Conservation (phyloP, 2,113 vertebrate genomes). For the Psephotus haematonotus region DNA sequence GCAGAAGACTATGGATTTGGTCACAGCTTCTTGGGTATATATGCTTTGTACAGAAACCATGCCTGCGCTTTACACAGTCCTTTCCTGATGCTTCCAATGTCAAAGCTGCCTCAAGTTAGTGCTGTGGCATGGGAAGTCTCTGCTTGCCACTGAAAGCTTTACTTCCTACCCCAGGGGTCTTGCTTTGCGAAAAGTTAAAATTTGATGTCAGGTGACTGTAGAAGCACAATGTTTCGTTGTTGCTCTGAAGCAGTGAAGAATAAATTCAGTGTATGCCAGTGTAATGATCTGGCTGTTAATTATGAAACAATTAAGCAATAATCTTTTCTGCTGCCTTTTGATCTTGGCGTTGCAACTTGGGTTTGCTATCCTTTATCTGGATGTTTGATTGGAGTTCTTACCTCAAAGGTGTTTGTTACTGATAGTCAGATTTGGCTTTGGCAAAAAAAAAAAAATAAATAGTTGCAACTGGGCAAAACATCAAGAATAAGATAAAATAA, state of each 20-base stretch:
- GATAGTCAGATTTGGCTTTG: not conserved
- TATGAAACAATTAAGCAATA: not conserved
- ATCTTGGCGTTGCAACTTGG: not conserved
- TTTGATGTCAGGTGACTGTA: not conserved
- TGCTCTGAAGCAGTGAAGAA: not conserved
- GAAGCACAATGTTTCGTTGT: not conserved
- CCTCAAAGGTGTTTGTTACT: not conserved
- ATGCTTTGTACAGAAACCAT: not conserved
- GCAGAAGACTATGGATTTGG: not conserved
- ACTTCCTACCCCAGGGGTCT: not conserved
- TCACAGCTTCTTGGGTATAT: not conserved
- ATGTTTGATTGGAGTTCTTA: not conserved
- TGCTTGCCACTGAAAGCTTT: not conserved
- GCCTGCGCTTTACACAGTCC: not conserved
- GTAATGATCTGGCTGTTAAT: not conserved
- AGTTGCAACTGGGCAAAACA: not conserved
- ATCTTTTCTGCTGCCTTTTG: not conserved
- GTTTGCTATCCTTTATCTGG: not conserved
- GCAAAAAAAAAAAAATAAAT: not conserved
- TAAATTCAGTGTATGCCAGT: not conserved
- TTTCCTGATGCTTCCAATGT: not conserved
- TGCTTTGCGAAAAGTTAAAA: not conserved
- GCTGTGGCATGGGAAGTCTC: not conserved
- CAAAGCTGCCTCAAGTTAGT: not conserved
- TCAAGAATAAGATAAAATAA: not conserved